Base-by-base conservation (phyloP, 1,140 invertebrate species). In the Drosophila nikananu region DNA sequence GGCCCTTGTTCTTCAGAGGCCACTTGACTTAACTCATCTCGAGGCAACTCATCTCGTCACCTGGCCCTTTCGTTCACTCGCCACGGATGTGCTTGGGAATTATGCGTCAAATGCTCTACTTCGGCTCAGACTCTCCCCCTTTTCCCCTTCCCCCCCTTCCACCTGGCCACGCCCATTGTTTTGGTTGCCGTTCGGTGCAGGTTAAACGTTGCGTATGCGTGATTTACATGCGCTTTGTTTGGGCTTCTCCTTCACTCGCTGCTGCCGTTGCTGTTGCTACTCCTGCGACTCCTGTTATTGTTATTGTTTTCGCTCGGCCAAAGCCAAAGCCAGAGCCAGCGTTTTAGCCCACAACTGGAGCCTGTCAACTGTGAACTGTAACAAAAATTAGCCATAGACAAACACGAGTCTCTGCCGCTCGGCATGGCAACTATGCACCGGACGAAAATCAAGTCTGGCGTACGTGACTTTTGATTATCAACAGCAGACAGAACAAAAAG, bases 141-240 rank as follows among this genome's bases (percentile, higher is more conserved):
- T 12, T 6, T 7, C 44, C 32, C 37, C 0, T 35, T 12, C 30
- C 17, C 44, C 27, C 37, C 1, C n/a, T 12, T 12, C 23, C 21
- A 0, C 54, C 17, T 6, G 15, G 17, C 27, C 41, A 39, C 37
- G 32, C 54, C 35, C 61, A 70, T 78, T 87, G 83, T 89, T 83
- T 65, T 83, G 81, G 84, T 87, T 78, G 75, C 54, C 75, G 58
- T 70, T 78, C 49, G 44, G 64, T 58, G 84, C 83, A 78, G 77
- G 80, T 87, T 76, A 75, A 81, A 81, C 84, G 84, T 79, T 87
- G 83, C 83, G 83, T 81, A 89, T 87, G 77, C 81, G 81, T 87
- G 84, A 87, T 87, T 87, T 87, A 68, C 84, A 87, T 87, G 81
- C 63, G 68, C 76, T 71, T 83, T 87, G 84, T 87, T 87, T 87